These are phyloP conservation scores for Brachyptera risi DNA, from an alignment of 2,888 invertebrate genomes.

Conservation along the genomic window DNA sequence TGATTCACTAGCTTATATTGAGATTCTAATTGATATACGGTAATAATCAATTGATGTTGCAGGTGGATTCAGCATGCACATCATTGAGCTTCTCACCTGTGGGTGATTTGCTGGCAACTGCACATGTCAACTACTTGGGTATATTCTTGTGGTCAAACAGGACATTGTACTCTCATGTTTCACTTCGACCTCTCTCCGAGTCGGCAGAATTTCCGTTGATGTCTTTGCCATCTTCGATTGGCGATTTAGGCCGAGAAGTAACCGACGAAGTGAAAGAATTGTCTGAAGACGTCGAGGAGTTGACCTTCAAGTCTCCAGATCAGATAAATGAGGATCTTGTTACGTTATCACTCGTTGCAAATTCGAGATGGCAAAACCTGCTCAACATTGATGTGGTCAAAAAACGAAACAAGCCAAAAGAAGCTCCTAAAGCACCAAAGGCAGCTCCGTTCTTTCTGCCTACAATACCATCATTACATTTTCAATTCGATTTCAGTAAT, in stretches of 20 bases:
- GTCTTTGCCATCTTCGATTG: slow-evolving; percentile 42
- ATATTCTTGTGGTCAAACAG: slow-evolving; percentile 93
- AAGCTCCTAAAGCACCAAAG: slow-evolving; percentile 74
- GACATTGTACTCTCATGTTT: slow-evolving; percentile 75
- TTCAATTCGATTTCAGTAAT: slow-evolving; percentile 70
- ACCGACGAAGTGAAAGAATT: slow-evolving; percentile 30
- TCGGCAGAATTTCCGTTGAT: slow-evolving; percentile 43
- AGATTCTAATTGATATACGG: no score
- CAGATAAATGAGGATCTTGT: slow-evolving; percentile 73
- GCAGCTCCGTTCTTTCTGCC: slow-evolving; percentile 95
- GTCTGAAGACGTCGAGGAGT: slow-evolving; percentile 43
- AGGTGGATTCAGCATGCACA: slow-evolving; percentile 75
- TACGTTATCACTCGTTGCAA: slow-evolving; percentile 78
- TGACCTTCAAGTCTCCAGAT: slow-evolving; percentile 66
- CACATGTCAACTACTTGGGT: slow-evolving; percentile 83
- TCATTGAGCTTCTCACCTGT: slow-evolving; percentile 87
- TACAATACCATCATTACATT: slow-evolving; percentile 75
- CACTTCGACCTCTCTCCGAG: slow-evolving; percentile 63
- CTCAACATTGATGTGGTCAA: slow-evolving; percentile 82
- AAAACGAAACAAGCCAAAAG: slow-evolving; percentile 84
- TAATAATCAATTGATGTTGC: no score
- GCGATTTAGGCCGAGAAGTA: slow-evolving; percentile 39
- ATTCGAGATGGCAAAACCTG: slow-evolving; percentile 89
- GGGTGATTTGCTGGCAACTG: slow-evolving; percentile 84
- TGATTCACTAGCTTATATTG: no score